Base-by-base conservation (phyloP, 1,140 invertebrate species). In the Sinonovacula constricta region DNA sequence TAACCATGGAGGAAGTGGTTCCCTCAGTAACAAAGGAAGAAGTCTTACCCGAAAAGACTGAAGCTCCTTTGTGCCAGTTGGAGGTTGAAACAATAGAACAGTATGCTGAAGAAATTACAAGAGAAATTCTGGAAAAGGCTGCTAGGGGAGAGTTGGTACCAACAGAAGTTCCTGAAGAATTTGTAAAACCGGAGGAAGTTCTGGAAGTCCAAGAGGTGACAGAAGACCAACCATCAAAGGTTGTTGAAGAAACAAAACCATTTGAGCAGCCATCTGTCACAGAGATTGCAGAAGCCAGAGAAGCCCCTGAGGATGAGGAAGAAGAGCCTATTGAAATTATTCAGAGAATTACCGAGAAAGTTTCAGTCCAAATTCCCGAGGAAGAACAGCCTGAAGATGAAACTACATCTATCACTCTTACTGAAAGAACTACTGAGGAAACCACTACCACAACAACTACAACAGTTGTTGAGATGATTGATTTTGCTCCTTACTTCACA, bases 401-500 rank as follows among this genome's bases (percentile, higher is more conserved):
- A 14, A 76, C 24, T 22, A n/a, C n/a, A n/a, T n/a, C n/a, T n/a
- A 22, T 76, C 2, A 76, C 72, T 36, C 49, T 76, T 10, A 57
- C 45, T 14, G 72, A 76, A 15, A 76, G 57, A 74, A 72, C 77
- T n/a, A 24, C 30, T 3, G 60, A 71, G 26, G n/a, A n/a, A n/a
- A 79, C 59, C 49, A 57, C 72, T 59, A 72, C 62, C n/a, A 56
- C 76, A 54, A 54, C 75, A 0, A 34, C 57, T 15, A 65, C 59
- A 33, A 70, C 72, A 14, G 33, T 62, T 54, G 71, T 72, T 26
- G 80, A 82, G 78, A 72, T 77, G 7, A n/a, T 80, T 59, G 79
- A 49, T 63, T 81, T 71, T 53, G 60, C 80, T 31, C 87, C 88
- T 18, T 71, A 79, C 36, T 88, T 89, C 36, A 81, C 80, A 4